Conservation (phyloP, 1,140 invertebrate genomes). For the Drosophila lowei region DNA sequence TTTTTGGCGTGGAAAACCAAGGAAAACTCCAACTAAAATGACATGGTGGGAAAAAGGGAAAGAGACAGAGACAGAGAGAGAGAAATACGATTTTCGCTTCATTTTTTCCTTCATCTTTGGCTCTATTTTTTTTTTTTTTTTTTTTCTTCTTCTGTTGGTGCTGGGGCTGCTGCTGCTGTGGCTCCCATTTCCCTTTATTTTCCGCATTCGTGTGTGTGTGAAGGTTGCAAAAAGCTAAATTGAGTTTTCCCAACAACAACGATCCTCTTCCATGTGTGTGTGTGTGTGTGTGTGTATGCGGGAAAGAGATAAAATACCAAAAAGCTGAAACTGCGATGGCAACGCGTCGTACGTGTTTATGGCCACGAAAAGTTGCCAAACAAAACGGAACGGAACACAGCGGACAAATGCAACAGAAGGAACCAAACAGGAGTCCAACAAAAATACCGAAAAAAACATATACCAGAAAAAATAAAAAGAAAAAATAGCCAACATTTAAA, state of each 20-base stretch:
- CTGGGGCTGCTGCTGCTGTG: constrained; percentile 18
- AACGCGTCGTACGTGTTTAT: constrained; percentile 75
- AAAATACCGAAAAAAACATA: constrained; percentile 1
- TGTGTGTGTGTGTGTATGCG: constrained; percentile 11
- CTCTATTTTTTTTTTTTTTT: constrained; percentile 19
- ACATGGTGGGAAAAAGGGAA: constrained; percentile 39
- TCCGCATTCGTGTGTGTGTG: constrained; percentile 32
- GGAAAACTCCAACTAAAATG: constrained; percentile 58
- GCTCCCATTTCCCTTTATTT: constrained; percentile 15
- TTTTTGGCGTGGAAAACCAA: constrained; percentile 39
- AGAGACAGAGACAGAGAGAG: constrained; percentile 16
- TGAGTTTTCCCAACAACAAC: constrained; percentile 78
- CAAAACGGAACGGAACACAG: constrained; percentile 61
- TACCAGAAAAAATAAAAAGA: constrained; percentile 7
- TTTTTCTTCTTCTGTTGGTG: constrained; percentile 15
- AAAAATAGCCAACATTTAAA: constrained; percentile 16
- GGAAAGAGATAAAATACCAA: constrained; percentile 63
- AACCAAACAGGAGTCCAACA: constrained; percentile 1
- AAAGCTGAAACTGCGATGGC: constrained; percentile 66
- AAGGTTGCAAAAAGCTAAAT: constrained; percentile 80
- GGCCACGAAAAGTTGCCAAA: constrained; percentile 77
- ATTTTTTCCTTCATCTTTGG: constrained; percentile 53
- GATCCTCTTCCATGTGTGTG: constrained; percentile 36
- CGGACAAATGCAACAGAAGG: constrained; percentile 34
- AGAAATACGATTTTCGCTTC: constrained; percentile 48